A percentile compares a stretch with the other conserved stretches of the same genome.
Conservation (phyloP, 2,113 vertebrate species). For the Ovis canadensis region DNA sequence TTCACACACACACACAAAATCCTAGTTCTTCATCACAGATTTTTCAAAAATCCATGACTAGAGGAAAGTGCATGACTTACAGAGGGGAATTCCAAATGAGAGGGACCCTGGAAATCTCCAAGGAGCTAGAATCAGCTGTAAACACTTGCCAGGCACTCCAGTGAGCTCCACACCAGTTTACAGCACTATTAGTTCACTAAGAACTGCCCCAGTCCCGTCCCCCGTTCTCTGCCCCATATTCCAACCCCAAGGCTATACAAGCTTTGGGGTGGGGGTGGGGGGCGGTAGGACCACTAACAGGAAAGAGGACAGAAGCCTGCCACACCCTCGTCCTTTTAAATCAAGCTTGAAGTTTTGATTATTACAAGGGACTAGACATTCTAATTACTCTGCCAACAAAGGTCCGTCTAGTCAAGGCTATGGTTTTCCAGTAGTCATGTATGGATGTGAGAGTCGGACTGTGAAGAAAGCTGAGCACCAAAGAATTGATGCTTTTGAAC, state of each 20-base stretch:
- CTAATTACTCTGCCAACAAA: background rate
- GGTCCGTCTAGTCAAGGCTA: no score
- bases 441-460: no score
- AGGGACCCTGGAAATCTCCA: background rate
- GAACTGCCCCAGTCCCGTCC: background rate
- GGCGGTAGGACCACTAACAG: background rate
- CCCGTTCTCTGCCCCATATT: background rate
- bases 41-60: background rate
- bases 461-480: rapidly evolving
- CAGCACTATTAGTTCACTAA: background rate
- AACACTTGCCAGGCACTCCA: background rate
- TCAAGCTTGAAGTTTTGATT: background rate
- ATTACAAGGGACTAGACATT: background rate
- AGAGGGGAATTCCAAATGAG: background rate
- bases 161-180: background rate
- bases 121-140: background rate
- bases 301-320: background rate
- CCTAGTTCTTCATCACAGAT: background rate
- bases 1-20: background rate
- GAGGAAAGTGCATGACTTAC: background rate
- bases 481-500: no score
- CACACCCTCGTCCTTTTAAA: background rate
- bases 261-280: background rate
- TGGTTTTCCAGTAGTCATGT: no score
- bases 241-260: background rate